Evolutionary conservation across 2,888 invertebrate species (phyloP), one percentile per base, ranked within the genome.

Genomic region (Lasius platythorax): DNA sequence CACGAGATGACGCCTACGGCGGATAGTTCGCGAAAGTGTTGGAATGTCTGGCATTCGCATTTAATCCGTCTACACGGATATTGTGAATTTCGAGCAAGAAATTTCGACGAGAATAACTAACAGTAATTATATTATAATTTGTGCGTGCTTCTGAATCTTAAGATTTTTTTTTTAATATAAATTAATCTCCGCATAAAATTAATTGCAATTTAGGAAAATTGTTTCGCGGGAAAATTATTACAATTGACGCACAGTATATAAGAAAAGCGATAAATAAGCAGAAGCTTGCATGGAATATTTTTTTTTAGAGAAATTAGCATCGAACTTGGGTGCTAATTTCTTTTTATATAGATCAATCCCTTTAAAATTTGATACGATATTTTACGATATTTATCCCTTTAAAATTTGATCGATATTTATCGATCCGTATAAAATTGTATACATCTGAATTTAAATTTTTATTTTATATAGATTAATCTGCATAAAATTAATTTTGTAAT

Each of bases 11-110:
- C 87, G 87, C 83, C 83, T 33, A 73, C 33, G 12, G 46, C 66
- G 85, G 81, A 72, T 73, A 37, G 63, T 53, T 37, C 2, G 15
- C 28, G 53, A 82, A 82, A 91, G 90, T 91, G 46, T 53, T 40
- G 28, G 66, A 76, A 66, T 46, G 66, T 53, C 28, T 66, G 53
- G 43, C 28, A 23, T 43, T 56, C 33, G 43, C 58, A 12, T 63
- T 70, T 61, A 81, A 81, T 81, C 61, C 61, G 33, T 64, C 12
- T n/a, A 15, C 61, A 46, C 43, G 58, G 53, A 66, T 12, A 33
- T 33, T 33, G 23, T 78, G 43, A 78, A 23, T 68, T 70, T 68
- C 18, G 30, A 79, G 28, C 58, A 58, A 33, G 79, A 78, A 67
- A 30, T 67, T 56, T 56, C 33, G 56, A n/a, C 43, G 30, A n/a